Evolutionary conservation across 2,888 invertebrate genomes (phyloP), one percentile per base, ranked within the genome.

Genomic region (Orthosia incerta): DNA sequence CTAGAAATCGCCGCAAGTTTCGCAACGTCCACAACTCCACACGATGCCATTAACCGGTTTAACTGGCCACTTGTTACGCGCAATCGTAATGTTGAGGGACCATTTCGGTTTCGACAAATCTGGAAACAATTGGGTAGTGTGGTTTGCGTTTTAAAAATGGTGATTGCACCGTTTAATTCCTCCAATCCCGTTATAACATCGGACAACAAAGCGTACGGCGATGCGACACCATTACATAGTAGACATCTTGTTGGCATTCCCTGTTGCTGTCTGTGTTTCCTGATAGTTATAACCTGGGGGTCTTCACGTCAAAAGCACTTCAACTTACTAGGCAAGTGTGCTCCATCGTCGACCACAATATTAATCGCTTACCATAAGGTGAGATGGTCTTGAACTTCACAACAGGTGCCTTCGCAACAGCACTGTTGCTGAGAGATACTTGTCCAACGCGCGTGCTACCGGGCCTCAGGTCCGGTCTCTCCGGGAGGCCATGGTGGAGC

Each of bases 11-110:
- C 60, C 60, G 65, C 18, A 16, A 46, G 57, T 84, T 84, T 78
- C 76, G 77, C 72, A 82, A 86, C 74, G 74, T 74, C 75, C 86
- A 80, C 64, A 73, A 72, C 18, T 74, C 79, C 86, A 80, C 66
- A 74, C 72, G 23, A 55, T 53, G 66, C 71, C 51, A 60, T 71
- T 71, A 71, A 71, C 74, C 74, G 72, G 78, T 74, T 31, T 71
- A 72, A 76, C 78, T 73, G 73, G 57, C 86, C 74, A 84, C 76
- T 84, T 80, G 84, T 81, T 86, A 86, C 84, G 62, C 70, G 55
- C 63, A 60, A 63, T 61, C 74, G 83, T 80, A 67, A 74, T 82
- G 7, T 71, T 72, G 82, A 78, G 76, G 61, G 59, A 48, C 55
- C 71, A 82, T 77, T 79, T 76, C 67, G 63, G 82, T 67, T 79